phyloP scores from a whole-genome alignment of 2,113 vertebrate genomes.

The Ammospiza nelsoni region DNA sequence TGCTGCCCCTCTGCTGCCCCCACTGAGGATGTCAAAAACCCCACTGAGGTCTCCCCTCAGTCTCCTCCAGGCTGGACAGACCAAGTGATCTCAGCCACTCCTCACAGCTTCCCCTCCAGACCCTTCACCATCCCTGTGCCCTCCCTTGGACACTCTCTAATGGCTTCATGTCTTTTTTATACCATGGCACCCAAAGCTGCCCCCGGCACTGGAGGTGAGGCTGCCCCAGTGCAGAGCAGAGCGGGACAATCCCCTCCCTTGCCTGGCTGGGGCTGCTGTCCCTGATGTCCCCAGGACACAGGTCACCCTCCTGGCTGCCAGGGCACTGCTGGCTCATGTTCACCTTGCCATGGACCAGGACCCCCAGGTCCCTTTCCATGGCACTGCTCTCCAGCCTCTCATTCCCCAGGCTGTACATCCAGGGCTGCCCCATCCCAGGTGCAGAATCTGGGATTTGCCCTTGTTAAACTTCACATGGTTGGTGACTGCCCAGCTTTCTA shows the following conservation, averaged over 20 bases:
- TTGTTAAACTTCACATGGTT: neutral
- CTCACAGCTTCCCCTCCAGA: accelerated
- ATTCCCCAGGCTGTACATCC: neutral
- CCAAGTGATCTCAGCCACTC: neutral
- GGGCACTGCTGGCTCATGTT: neutral
- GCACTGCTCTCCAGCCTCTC: neutral
- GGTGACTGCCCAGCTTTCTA: neutral
- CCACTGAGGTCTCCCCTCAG: neutral
- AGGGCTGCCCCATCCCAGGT: neutral
- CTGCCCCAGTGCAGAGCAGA: neutral
- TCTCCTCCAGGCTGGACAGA: neutral
- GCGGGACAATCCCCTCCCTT: neutral
- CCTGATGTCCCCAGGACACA: neutral
- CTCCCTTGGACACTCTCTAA: neutral
- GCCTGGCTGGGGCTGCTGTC: neutral
- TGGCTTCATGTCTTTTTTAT: accelerated
- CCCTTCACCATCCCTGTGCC: neutral
- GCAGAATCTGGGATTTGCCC: neutral
- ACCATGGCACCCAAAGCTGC: accelerated
- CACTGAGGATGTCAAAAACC: neutral
- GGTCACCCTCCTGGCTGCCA: neutral
- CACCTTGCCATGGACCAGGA: neutral
- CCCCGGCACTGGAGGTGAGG: neutral
- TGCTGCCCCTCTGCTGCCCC: neutral
- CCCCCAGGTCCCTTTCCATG: neutral